A percentile compares a stretch with the other conserved stretches of the same genome.
Evolutionary conservation across 2,888 invertebrate genomes (phyloP).

Genomic region (Drosophila differens): DNA sequence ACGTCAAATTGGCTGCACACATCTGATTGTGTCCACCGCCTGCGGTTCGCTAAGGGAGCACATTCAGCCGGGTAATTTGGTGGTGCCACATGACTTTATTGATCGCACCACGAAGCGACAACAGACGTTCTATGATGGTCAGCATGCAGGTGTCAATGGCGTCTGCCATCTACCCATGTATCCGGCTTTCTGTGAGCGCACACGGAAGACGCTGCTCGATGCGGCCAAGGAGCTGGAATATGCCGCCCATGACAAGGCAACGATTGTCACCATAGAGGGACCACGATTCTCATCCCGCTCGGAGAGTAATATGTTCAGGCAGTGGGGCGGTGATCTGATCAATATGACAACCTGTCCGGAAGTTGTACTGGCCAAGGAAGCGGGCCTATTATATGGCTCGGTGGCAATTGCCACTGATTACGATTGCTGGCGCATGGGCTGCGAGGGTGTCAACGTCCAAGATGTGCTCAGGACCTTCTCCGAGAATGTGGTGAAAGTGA

Average conservation of each 20-base stretch:
- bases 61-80: slow-evolving; percentile 94
- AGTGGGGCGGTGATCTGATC: slow-evolving; percentile 96
- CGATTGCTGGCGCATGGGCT: slow-evolving; percentile 96
- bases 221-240: slow-evolving; percentile 88
- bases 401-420: slow-evolving; percentile 99
- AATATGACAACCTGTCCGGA: slow-evolving; percentile 99
- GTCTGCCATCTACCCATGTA: slow-evolving; percentile 97
- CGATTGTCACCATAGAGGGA: slow-evolving; percentile 94
- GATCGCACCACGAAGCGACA: slow-evolving; percentile 87
- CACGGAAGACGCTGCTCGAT: slow-evolving; percentile 89
- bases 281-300: slow-evolving; percentile 96
- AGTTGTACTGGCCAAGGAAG: slow-evolving; percentile 97
- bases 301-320: slow-evolving; percentile 94
- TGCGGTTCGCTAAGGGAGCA: slow-evolving; percentile 96
- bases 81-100: slow-evolving; percentile 94
- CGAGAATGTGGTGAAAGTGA: slow-evolving; percentile 92
- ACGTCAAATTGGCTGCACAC: slow-evolving; percentile 94
- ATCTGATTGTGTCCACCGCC: slow-evolving; percentile 96
- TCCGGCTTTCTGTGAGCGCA: slow-evolving; percentile 93
- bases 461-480: slow-evolving; percentile 92
- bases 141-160: slow-evolving; percentile 87
- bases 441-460: slow-evolving; percentile 88
- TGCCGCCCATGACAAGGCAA: slow-evolving; percentile 88
- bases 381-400: slow-evolving; percentile 95
- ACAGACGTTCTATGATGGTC: slow-evolving; percentile 95